Base-by-base conservation (phyloP, 2,113 vertebrate genomes). In the Hepsetus odoe region DNA sequence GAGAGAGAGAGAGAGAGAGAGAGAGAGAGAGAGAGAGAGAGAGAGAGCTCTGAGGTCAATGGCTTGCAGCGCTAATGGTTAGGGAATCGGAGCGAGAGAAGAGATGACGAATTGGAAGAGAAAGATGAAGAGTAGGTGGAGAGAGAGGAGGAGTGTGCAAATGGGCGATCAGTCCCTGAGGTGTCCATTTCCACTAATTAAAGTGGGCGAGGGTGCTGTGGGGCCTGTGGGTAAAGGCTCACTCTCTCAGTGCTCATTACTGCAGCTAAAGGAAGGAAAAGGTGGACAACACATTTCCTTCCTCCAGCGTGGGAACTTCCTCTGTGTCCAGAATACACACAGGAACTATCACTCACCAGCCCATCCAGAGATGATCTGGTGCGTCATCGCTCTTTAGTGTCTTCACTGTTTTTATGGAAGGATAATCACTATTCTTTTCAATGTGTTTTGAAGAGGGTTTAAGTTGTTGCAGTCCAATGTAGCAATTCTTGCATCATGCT, bases 161-260 rank as follows among this genome's bases (percentile, higher is more conserved):
- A 67, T 49, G 10, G 46, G n/a, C 16, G 44, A 28, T 40, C 28
- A 13, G 20, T 62, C n/a, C n/a, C 3, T 12, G 8, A 32, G 46
- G 56, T 79, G 68, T 53, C 5, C n/a, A 24, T 72, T 65, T 55
- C 59, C 46, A 55, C 24, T 79, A 64, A 72, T 79, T 66, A 79
- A 14, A 33, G 35, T 26, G 59, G 61, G 49, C 33, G 49, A 49
- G 61, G 49, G 59, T n/a, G 33, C 26, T 55, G 13, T 10, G 20
- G 33, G 46, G 46, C 46, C 18, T 61, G 51, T 24, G n/a, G n/a
- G 51, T 22, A 55, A 55, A 24, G 51, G 2, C 9, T 22, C 51
- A 11, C 22, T 55, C n/a, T 55, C 35, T 12, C 18, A 3, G 4
- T n/a, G 16, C 46, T 76, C 66, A 76, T 76, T 76, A 67, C 74